Percentiles rank a stretch among this genome's conserved stretches.
Conservation (phyloP, 2,888 invertebrate genomes). For the Drosophila formosana region DNA sequence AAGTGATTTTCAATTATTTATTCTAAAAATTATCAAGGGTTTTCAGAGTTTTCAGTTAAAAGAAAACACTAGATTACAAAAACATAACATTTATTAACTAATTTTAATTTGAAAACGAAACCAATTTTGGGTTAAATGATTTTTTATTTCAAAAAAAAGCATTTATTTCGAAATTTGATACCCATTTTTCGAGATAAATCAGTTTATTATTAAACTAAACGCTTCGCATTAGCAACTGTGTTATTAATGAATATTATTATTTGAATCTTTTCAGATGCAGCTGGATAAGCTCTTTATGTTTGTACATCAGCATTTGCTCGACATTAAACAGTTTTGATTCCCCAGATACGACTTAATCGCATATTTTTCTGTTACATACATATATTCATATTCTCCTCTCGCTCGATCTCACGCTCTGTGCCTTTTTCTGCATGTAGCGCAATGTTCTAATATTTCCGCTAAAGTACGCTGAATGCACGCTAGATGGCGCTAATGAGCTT, state of each 20-base stretch:
- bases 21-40: constrained; percentile 34
- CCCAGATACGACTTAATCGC: not conserved
- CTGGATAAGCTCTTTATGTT: constrained; percentile 1
- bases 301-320: not conserved
- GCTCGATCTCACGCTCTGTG: not conserved
- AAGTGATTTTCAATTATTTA: constrained; percentile 55
- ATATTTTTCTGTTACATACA: not conserved
- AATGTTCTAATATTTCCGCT: constrained; percentile 52
- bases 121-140: too few species aligned
- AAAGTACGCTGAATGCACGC: constrained; percentile 34
- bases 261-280: not conserved
- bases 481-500: constrained; percentile 75
- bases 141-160: too few species aligned
- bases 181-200: constrained; percentile 1
- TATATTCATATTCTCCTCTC: not conserved
- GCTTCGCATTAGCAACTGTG: not conserved
- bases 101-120: too few species aligned
- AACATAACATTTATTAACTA: too few species aligned
- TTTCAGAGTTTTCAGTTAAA: constrained; percentile 2
- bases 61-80: not conserved
- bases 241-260: not conserved
- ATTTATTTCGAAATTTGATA: not conserved
- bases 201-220: not conserved
- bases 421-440: constrained; percentile 20
- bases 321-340: not conserved